Percentiles rank a stretch among this genome's conserved stretches.
Conservation (phyloP, 2,113 vertebrate genomes). For the Emydura subglobosa region DNA sequence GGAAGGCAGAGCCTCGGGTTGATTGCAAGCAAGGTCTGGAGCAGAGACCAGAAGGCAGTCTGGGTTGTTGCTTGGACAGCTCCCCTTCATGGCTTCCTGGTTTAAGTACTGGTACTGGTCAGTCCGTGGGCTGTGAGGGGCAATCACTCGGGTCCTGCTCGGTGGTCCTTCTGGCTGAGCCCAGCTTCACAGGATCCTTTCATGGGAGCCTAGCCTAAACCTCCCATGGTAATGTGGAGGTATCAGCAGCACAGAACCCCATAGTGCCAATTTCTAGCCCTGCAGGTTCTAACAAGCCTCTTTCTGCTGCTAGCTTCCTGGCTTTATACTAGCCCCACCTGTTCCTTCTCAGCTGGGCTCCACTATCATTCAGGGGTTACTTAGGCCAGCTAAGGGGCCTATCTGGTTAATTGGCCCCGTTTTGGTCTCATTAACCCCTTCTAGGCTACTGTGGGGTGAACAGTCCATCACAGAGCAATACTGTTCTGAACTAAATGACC, state of each 20-base stretch:
- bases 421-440: too few species aligned
- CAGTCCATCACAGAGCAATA: too few species aligned
- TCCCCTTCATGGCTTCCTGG: background rate
- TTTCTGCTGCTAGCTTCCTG: background rate
- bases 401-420: background rate
- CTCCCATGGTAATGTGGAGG: background rate
- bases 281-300: background rate
- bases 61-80: background rate
- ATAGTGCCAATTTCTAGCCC: background rate
- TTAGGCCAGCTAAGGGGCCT: background rate
- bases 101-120: background rate
- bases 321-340: too few species aligned
- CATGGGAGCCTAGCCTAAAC: background rate
- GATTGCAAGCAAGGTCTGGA: background rate
- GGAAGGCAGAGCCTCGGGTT: background rate
- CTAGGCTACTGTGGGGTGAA: too few species aligned
- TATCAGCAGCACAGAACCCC: background rate
- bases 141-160: too few species aligned
- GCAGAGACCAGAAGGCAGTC: background rate
- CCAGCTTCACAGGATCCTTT: background rate
- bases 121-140: background rate
- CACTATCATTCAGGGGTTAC: background rate
- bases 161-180: background rate
- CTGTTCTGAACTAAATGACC: too few species aligned
- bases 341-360: background rate